These are phyloP conservation scores for Centropus bengalensis DNA, from an alignment of 2,113 vertebrate species.

Conservation along the genomic window DNA sequence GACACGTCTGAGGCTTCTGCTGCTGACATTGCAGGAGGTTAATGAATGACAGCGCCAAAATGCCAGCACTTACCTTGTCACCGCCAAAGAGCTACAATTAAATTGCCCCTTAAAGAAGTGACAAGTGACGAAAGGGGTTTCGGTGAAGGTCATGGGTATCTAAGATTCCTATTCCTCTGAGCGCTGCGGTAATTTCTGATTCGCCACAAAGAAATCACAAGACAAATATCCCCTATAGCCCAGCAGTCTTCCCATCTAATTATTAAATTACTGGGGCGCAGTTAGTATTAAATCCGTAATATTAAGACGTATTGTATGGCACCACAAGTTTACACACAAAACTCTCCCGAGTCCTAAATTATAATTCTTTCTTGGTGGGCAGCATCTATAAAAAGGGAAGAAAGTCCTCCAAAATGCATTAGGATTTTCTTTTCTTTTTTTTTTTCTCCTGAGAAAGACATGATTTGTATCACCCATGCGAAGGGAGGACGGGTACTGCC, in stretches of 20 bases:
- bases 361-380: slow-evolving; percentile 5
- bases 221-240: slow-evolving; percentile 79
- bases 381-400: not conserved
- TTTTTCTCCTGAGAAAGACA: slow-evolving; percentile 26
- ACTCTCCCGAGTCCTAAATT: slow-evolving; percentile 26
- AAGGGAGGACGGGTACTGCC: slow-evolving; percentile 1
- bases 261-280: slow-evolving; percentile 74
- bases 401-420: not conserved
- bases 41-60: slow-evolving; percentile 79
- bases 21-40: slow-evolving; percentile 71
- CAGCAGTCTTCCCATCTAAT: slow-evolving; percentile 70
- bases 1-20: slow-evolving; percentile 68
- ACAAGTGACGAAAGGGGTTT: slow-evolving; percentile 86
- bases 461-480: not conserved
- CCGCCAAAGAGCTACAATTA: slow-evolving; percentile 77
- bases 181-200: slow-evolving; percentile 77
- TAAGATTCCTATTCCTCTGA: slow-evolving; percentile 82
- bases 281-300: slow-evolving; percentile 47
- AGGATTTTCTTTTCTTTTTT: not conserved
- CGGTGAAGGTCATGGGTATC: slow-evolving; percentile 83
- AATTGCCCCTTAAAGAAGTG: slow-evolving; percentile 78
- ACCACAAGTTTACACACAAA: slow-evolving; percentile 51
- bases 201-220: slow-evolving; percentile 74
- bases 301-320: slow-evolving; percentile 29
- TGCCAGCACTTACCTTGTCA: slow-evolving; percentile 79